phyloP scores from a whole-genome alignment of 2,888 invertebrate genomes.

The Ferrisia virgata region DNA sequence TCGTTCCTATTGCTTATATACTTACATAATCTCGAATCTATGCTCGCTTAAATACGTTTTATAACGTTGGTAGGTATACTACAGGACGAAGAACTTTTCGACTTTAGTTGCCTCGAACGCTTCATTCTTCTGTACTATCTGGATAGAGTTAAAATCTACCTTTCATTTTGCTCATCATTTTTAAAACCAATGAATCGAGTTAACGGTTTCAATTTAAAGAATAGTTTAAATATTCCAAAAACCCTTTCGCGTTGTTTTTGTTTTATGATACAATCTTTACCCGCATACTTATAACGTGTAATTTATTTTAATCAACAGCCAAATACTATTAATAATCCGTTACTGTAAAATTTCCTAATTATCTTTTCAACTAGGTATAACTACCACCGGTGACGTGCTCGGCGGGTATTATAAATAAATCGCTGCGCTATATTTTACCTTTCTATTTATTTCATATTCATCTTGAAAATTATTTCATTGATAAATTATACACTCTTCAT shows the following conservation, averaged over 20 bases:
- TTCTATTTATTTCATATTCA: neutral
- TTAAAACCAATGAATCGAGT: neutral
- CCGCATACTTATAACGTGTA: neutral
- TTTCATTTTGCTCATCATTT: neutral
- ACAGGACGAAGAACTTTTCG: neutral
- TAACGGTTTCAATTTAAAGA: neutral
- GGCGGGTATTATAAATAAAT: neutral
- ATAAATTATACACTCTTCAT: neutral
- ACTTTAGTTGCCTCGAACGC: neutral
- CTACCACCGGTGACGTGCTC: neutral
- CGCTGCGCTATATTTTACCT: neutral
- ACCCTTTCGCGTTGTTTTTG: neutral
- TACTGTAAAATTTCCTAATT: neutral
- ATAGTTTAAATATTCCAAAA: neutral
- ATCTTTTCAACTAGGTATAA: neutral
- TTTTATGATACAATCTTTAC: neutral
- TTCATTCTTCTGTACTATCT: neutral
- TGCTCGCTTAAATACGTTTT: neutral
- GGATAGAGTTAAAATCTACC: no score
- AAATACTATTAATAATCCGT: neutral
- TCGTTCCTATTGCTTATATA: slow-evolving; percentile 2
- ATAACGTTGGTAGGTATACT: neutral
- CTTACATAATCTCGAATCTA: neutral
- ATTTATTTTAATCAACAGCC: slow-evolving; percentile 10
- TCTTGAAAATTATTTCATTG: neutral